phyloP scores from a whole-genome alignment of 2,797 vertebrate genomes.

The Enteromius radiatus region DNA sequence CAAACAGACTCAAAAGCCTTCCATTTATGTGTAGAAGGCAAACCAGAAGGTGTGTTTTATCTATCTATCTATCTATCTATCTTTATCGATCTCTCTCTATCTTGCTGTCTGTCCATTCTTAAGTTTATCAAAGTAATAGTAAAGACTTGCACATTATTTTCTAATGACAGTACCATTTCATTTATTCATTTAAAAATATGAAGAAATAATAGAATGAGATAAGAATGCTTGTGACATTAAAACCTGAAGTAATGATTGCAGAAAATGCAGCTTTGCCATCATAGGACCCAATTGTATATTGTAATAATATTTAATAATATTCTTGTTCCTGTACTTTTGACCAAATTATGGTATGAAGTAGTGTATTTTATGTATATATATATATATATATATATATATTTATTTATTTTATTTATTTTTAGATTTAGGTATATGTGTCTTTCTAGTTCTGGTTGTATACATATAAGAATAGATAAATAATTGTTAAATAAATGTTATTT shows the following conservation, averaged over 20 bases:
- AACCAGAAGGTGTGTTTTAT: slow-evolving; percentile 41
- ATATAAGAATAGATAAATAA: neutral
- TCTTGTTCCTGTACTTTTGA: neutral
- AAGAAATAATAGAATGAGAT: too few species aligned
- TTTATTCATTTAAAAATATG: too few species aligned
- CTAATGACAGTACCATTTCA: neutral
- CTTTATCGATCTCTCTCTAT: too few species aligned
- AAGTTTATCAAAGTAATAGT: neutral
- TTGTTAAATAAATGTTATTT: neutral
- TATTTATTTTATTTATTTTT: neutral
- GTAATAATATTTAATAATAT: neutral
- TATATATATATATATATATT: too few species aligned
- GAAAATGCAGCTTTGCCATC: too few species aligned
- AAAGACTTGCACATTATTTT: neutral
- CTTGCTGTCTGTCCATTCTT: neutral
- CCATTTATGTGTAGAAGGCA: slow-evolving; percentile 36
- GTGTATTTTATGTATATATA: neutral
- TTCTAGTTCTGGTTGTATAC: neutral
- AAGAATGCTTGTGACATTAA: too few species aligned
- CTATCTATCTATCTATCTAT: neutral
- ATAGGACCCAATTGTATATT: neutral
- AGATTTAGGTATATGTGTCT: neutral
- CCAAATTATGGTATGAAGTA: neutral
- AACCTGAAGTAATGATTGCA: too few species aligned
- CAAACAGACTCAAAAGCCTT: slow-evolving; percentile 16